phyloP scores from a whole-genome alignment of 2,888 invertebrate species.

The Trissonchulus latispiculum region DNA sequence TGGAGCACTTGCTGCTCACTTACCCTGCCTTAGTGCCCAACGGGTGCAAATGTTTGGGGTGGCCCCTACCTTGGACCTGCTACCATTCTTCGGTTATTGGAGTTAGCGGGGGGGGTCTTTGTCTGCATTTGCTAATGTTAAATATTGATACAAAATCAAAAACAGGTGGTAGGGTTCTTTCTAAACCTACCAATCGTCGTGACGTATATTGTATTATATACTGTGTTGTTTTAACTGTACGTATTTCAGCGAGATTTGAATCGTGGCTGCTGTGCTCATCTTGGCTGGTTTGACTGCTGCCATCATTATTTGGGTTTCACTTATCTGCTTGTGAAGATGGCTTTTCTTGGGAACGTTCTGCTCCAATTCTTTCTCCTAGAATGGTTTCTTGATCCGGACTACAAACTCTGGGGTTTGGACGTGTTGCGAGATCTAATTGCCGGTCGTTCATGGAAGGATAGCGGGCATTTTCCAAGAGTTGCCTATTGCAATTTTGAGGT shows the following conservation, averaged over 20 bases:
- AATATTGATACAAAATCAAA: too few relatives aligned
- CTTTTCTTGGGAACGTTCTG: not conserved
- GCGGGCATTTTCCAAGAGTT: slow-evolving; percentile 21
- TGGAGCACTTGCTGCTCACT: too few relatives aligned
- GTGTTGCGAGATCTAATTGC: not conserved
- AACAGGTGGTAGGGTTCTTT: too few relatives aligned
- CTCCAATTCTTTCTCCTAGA: not conserved
- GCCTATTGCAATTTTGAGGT: slow-evolving; percentile 31
- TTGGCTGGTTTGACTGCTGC: not conserved
- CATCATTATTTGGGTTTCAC: not conserved
- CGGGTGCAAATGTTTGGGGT: too few relatives aligned
- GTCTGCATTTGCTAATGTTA: too few relatives aligned
- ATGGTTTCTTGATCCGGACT: not conserved
- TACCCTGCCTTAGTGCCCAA: too few relatives aligned
- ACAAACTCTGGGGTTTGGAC: slow-evolving; percentile 6
- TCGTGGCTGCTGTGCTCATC: not conserved
- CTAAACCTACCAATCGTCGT: too few relatives aligned
- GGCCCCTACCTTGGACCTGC: too few relatives aligned
- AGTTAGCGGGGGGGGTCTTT: too few relatives aligned
- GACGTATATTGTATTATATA: too few relatives aligned
- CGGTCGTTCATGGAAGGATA: slow-evolving; percentile 8
- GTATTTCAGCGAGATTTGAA: not conserved
- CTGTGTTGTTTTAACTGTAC: too few relatives aligned
- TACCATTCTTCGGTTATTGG: too few relatives aligned
- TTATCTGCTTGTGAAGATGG: slow-evolving; percentile 1